Conservation (phyloP, 2,888 invertebrate genomes). For the Pollenia amentaria region DNA sequence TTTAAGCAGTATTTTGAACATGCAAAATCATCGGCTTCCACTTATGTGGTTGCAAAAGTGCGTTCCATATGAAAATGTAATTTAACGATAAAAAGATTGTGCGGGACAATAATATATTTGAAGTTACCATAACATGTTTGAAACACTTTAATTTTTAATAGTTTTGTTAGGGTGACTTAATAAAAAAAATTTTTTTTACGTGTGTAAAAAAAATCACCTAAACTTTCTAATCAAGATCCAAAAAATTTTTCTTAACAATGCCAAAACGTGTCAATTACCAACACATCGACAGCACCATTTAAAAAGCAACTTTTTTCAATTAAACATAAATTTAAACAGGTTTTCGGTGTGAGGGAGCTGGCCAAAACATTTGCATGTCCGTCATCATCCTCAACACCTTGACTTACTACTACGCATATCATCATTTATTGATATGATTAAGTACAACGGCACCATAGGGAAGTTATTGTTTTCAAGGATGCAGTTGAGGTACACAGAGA, state of each 20-base stretch:
- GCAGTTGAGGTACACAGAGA: neutral
- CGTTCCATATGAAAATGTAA: no score
- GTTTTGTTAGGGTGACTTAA: no score
- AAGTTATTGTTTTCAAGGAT: constrained; percentile 35
- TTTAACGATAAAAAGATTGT: no score
- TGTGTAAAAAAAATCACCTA: no score
- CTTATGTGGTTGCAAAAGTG: no score
- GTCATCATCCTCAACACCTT: constrained; percentile 43
- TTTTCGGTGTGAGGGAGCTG: constrained; percentile 27
- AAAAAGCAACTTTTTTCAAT: constrained; percentile 6
- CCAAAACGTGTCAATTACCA: neutral
- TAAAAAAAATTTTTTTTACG: no score
- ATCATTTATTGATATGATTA: constrained; percentile 45
- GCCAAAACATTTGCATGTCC: neutral
- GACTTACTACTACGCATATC: constrained; percentile 23
- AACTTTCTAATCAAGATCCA: neutral
- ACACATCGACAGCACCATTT: neutral
- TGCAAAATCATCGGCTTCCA: no score
- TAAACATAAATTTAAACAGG: constrained; percentile 1
- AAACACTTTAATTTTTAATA: no score
- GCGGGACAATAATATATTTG: no score
- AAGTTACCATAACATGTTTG: no score
- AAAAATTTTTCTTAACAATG: neutral
- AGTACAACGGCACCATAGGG: constrained; percentile 12
- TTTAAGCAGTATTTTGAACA: no score